phyloP scores from a whole-genome alignment of 1,140 invertebrate genomes.

The Sesamia nonagrioides region DNA sequence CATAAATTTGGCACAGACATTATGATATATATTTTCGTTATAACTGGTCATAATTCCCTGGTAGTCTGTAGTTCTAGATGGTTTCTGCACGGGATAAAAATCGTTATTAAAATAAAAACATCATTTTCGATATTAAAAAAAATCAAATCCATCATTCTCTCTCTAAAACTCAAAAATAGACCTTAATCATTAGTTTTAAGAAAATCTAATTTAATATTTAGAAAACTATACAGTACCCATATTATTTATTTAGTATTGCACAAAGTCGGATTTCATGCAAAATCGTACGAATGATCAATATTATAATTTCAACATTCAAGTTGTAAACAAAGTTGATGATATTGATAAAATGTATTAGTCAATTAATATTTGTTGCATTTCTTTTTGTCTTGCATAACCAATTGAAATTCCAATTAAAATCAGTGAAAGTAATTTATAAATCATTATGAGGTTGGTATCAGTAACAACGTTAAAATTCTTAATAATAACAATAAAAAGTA shows the following conservation, averaged over 20 bases:
- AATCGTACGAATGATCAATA: slow-evolving; percentile 67
- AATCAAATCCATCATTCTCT: slow-evolving; percentile 66
- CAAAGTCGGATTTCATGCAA: slow-evolving; percentile 79
- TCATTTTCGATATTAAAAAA: slow-evolving; percentile 64
- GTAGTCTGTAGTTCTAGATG: slow-evolving; percentile 74
- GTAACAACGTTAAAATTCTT: slow-evolving; percentile 87
- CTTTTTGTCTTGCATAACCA: slow-evolving; percentile 44
- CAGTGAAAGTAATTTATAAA: slow-evolving; percentile 65
- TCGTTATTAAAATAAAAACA: slow-evolving; percentile 58
- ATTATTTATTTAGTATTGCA: slow-evolving; percentile 78
- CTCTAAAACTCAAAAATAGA: slow-evolving; percentile 70
- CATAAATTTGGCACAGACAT: slow-evolving; percentile 83
- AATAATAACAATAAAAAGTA: slow-evolving; percentile 87
- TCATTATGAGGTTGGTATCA: slow-evolving; percentile 71
- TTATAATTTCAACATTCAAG: slow-evolving; percentile 45
- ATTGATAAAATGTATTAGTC: neutral
- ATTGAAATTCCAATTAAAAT: slow-evolving; percentile 55
- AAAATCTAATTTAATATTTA: slow-evolving; percentile 76
- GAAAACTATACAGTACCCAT: slow-evolving; percentile 82
- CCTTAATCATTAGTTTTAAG: slow-evolving; percentile 71
- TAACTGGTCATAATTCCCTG: slow-evolving; percentile 65
- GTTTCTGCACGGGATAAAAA: slow-evolving; percentile 76
- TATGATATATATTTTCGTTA: slow-evolving; percentile 62
- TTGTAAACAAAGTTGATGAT: slow-evolving; percentile 40
- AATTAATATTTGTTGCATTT: slow-evolving; percentile 26